Conservation (phyloP, 2,888 invertebrate species). For the Cremastinae sp. region DNA sequence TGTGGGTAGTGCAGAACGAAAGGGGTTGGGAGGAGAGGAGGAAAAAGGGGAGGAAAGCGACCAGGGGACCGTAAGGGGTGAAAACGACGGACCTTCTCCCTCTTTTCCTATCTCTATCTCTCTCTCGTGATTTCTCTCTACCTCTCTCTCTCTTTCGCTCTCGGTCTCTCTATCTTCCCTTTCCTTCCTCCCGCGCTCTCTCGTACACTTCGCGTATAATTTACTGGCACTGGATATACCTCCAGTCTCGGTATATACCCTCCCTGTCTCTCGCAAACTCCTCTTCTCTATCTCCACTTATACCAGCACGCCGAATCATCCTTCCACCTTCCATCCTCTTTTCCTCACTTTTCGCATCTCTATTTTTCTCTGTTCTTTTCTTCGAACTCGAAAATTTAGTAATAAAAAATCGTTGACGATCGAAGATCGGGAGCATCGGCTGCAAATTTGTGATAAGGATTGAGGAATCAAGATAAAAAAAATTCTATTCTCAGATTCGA, state of each 20-base stretch:
- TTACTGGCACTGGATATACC: slow-evolving; percentile 80
- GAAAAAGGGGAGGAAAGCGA: slow-evolving; percentile 55
- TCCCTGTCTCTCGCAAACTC: slow-evolving; percentile 59
- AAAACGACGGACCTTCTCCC: background rate
- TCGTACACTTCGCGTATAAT: slow-evolving; percentile 80
- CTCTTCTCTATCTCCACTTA: slow-evolving; percentile 40
- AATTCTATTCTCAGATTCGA: too few relatives aligned
- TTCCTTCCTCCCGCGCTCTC: slow-evolving; percentile 71
- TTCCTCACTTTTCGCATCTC: slow-evolving; percentile 17
- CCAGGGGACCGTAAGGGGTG: slow-evolving; percentile 59
- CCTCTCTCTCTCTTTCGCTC: slow-evolving; percentile 24
- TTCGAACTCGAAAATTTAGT: slow-evolving; percentile 6
- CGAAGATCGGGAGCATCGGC: too few relatives aligned
- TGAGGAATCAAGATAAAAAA: too few relatives aligned
- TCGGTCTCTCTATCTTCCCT: too few relatives aligned
- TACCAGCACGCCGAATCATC: slow-evolving; percentile 40
- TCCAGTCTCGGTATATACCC: slow-evolving; percentile 78
- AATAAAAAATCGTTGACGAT: too few relatives aligned
- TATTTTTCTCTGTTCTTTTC: slow-evolving; percentile 19
- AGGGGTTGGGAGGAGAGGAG: slow-evolving; percentile 38
- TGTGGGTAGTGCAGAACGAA: slow-evolving; percentile 67
- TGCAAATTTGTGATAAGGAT: too few relatives aligned
- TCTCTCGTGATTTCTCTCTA: too few relatives aligned
- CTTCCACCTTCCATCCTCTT: slow-evolving; percentile 48
- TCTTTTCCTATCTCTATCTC: slow-evolving; percentile 26